These are phyloP conservation scores for Mercenaria mercenaria DNA, from an alignment of 1,140 invertebrate species.

Conservation along the genomic window DNA sequence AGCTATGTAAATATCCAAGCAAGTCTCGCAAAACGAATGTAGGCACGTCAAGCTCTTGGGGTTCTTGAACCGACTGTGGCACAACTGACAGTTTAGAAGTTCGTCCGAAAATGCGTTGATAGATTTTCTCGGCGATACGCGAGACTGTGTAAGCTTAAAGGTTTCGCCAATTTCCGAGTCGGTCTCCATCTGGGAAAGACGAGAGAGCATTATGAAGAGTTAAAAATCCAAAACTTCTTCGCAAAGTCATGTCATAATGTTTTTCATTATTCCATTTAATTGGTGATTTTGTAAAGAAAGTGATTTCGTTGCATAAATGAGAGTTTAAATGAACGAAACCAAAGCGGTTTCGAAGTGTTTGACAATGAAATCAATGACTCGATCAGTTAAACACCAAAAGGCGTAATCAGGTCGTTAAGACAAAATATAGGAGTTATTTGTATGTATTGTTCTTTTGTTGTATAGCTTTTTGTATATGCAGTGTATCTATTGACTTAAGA, in stretches of 20 bases:
- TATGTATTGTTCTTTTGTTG: too few species aligned
- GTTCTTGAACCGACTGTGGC: slow-evolving; percentile 62
- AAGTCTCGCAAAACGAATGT: slow-evolving; percentile 63
- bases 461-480: too few species aligned
- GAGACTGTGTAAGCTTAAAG: slow-evolving; percentile 53
- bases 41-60: slow-evolving; percentile 52
- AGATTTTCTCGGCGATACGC: slow-evolving; percentile 1
- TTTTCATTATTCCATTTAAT: neutral
- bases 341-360: neutral
- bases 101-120: slow-evolving; percentile 63
- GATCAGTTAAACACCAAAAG: neutral
- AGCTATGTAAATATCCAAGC: slow-evolving; percentile 58
- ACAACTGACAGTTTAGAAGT: slow-evolving; percentile 55
- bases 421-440: too few species aligned
- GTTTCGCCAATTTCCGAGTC: slow-evolving; percentile 62
- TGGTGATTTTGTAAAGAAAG: neutral
- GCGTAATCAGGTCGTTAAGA: neutral
- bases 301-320: neutral
- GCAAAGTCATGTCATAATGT: neutral
- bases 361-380: neutral
- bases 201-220: neutral
- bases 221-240: neutral
- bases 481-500: too few species aligned
- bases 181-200: slow-evolving; percentile 46
- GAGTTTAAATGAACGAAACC: slow-evolving; percentile 4